Percentiles rank a stretch among this genome's conserved stretches.
phyloP scores from a whole-genome alignment of 2,888 invertebrate genomes.

The Phaonia tiefii region DNA sequence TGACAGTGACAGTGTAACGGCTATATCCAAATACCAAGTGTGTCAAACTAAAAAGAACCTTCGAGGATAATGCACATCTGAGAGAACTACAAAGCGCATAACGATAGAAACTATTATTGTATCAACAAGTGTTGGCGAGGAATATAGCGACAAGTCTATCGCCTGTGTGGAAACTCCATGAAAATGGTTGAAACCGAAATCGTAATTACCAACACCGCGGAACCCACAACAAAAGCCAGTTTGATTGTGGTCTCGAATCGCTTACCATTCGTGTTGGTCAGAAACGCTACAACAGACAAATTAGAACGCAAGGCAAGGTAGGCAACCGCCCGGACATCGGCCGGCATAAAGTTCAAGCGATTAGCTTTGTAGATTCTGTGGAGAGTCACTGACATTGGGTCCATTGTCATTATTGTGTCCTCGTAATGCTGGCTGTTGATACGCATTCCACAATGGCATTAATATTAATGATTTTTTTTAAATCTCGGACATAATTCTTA shows the following conservation, averaged over 20 bases:
- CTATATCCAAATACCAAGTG: constrained; percentile 11
- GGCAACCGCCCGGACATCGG: constrained; percentile 66
- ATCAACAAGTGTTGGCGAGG: constrained; percentile 11
- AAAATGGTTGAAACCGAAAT: constrained; percentile 79
- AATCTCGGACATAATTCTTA: constrained; percentile 54
- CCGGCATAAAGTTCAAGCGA: background rate
- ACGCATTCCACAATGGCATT: constrained; percentile 20
- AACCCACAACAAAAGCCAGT: constrained; percentile 83
- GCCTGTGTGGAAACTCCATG: background rate
- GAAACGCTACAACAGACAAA: constrained; percentile 86
- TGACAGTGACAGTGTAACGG: constrained; percentile 23
- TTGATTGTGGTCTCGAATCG: constrained; percentile 96
- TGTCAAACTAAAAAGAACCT: constrained; percentile 10
- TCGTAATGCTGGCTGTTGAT: constrained; percentile 40
- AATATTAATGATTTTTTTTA: constrained; percentile 38
- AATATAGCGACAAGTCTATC: constrained; percentile 6
- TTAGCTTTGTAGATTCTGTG: constrained; percentile 29
- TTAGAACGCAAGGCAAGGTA: constrained; percentile 93
- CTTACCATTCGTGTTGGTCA: constrained; percentile 91
- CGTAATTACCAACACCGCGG: constrained; percentile 76
- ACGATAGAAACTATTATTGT: constrained; percentile 17
- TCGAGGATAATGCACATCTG: constrained; percentile 45
- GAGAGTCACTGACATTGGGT: constrained; percentile 64
- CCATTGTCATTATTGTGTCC: constrained; percentile 62
- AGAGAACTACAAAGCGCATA: background rate